Conservation (phyloP, 2,888 invertebrate species). For the Meteorus colon region DNA sequence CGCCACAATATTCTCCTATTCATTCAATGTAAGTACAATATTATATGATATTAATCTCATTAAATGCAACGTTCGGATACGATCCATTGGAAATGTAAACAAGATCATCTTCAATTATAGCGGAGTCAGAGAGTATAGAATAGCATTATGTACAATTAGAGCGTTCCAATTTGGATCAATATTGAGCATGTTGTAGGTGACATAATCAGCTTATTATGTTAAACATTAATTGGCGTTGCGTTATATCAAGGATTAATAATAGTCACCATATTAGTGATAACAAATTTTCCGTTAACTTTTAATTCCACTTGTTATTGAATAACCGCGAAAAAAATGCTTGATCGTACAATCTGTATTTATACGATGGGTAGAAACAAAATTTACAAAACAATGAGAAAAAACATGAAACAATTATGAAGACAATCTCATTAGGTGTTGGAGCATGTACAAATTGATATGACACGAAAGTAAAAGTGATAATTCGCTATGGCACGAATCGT, state of each 20-base stretch:
- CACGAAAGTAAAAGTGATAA: slow-evolving; percentile 51
- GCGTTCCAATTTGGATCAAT: slow-evolving; percentile 1
- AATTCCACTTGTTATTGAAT: background rate
- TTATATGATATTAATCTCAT: no score
- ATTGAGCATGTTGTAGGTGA: background rate
- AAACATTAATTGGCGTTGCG: background rate
- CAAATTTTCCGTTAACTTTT: background rate
- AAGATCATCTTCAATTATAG: slow-evolving; percentile 21
- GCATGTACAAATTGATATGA: background rate
- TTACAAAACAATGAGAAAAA: background rate
- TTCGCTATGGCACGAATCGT: slow-evolving; percentile 56
- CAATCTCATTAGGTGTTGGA: background rate
- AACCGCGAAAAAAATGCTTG: no score
- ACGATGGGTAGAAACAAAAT: background rate
- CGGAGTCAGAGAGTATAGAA: background rate
- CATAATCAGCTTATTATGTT: slow-evolving; percentile 1
- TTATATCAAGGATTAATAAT: background rate
- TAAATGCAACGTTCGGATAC: no score
- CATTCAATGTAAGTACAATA: no score
- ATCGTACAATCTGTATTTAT: no score
- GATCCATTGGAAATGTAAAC: background rate
- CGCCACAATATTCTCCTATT: no score
- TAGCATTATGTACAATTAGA: slow-evolving; percentile 12
- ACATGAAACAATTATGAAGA: background rate
- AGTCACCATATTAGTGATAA: background rate